phyloP scores from a whole-genome alignment of 2,888 invertebrate species.

The Muscina levida region DNA sequence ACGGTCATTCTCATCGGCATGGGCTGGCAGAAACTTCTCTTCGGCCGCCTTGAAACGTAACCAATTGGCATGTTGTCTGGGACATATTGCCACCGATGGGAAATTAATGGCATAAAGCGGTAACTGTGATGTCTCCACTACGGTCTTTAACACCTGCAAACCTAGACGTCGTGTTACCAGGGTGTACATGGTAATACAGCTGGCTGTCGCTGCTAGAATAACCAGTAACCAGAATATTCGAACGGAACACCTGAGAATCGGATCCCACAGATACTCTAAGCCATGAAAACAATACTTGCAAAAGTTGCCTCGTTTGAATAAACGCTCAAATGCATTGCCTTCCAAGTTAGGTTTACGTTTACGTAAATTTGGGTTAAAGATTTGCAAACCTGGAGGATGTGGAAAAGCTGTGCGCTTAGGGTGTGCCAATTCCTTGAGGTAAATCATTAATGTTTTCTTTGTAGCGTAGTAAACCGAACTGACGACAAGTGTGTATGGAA shows the following conservation, averaged over 20 bases:
- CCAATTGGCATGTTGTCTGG: slow-evolving; percentile 75
- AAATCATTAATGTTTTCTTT: slow-evolving; percentile 67
- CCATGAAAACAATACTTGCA: slow-evolving; percentile 69
- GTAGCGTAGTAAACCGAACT: too few relatives aligned
- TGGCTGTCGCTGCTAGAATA: slow-evolving; percentile 61
- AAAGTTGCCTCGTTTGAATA: slow-evolving; percentile 43
- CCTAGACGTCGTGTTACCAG: slow-evolving; percentile 68
- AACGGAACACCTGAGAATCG: slow-evolving; percentile 46
- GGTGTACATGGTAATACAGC: slow-evolving; percentile 66
- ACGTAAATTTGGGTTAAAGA: too few relatives aligned
- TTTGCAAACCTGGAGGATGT: slow-evolving; percentile 53
- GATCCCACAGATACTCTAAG: slow-evolving; percentile 65
- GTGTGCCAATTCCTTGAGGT: slow-evolving; percentile 70
- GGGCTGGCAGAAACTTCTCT: slow-evolving; percentile 71
- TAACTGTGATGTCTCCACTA: slow-evolving; percentile 74
- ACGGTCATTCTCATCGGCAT: slow-evolving; percentile 66
- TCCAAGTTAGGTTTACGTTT: neutral
- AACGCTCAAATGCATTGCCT: neutral
- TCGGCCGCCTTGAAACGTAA: slow-evolving; percentile 69
- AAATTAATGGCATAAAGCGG: slow-evolving; percentile 75
- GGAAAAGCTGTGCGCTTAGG: slow-evolving; percentile 47
- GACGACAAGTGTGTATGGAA: too few relatives aligned
- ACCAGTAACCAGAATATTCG: slow-evolving; percentile 71
- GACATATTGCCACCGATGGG: slow-evolving; percentile 77
- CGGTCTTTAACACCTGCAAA: slow-evolving; percentile 71